phyloP scores from a whole-genome alignment of 2,888 invertebrate species.

The Gymnocheta viridis region DNA sequence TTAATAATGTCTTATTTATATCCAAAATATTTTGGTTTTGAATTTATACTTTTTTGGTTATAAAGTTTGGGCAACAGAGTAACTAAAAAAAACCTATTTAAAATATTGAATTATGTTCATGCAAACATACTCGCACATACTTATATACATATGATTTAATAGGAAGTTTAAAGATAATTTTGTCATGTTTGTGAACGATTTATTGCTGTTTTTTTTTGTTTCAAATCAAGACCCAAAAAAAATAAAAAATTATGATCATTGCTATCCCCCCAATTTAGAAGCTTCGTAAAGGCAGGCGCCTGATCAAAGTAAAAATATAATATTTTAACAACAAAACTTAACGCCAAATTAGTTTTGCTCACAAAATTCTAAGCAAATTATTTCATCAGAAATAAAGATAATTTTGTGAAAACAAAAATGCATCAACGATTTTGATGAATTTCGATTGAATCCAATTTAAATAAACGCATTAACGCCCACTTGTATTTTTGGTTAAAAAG shows the following conservation, averaged over 20 bases:
- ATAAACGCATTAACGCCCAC: conserved; percentile 55
- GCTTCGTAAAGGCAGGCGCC: neutral
- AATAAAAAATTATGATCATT: neutral
- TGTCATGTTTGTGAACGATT: neutral
- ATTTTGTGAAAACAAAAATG: conserved; percentile 26
- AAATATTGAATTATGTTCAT: no score
- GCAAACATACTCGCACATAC: no score
- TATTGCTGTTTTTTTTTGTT: neutral
- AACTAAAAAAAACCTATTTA: no score
- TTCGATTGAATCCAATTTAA: conserved; percentile 52
- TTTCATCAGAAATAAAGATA: conserved; percentile 18
- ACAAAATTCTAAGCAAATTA: conserved; percentile 35
- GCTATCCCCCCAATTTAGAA: neutral
- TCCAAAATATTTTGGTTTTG: no score
- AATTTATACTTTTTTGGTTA: no score
- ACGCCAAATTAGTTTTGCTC: conserved; percentile 28
- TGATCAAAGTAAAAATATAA: neutral
- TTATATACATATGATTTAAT: neutral
- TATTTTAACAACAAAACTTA: neutral
- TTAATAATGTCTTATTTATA: no score
- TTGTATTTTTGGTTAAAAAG: neutral
- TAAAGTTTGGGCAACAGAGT: no score
- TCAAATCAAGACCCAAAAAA: neutral
- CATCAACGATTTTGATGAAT: conserved; percentile 48
- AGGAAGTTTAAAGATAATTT: neutral